Conservation (phyloP, 1,140 invertebrate genomes). For the Cryptotermes secundus region DNA sequence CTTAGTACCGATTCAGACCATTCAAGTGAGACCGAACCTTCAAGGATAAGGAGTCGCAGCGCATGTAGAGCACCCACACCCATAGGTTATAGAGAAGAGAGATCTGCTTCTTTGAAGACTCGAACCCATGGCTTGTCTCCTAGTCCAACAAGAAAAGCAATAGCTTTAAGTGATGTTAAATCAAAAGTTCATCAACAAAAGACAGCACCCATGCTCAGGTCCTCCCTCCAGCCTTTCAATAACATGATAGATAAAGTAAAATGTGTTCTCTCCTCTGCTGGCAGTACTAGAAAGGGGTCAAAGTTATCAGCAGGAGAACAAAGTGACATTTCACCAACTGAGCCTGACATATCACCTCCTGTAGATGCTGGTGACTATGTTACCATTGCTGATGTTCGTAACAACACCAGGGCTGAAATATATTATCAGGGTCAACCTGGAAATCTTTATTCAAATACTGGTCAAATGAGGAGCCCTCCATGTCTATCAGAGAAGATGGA, state of each 20-base stretch:
- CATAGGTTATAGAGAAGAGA: not conserved
- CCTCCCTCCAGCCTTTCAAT: constrained; percentile 56
- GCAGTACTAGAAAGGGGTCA: constrained; percentile 45
- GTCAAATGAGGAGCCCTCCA: not conserved
- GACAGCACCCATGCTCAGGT: constrained; percentile 41
- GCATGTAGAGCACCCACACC: not conserved
- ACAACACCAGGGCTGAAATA: not conserved
- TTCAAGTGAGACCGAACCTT: constrained; percentile 26
- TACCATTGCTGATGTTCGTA: constrained; percentile 59
- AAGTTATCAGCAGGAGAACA: constrained; percentile 25
- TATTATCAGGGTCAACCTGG: not conserved
- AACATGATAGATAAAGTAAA: constrained; percentile 64
- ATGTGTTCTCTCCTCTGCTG: constrained; percentile 56
- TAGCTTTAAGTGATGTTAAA: not conserved
- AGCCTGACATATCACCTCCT: constrained; percentile 48
- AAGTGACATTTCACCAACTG: constrained; percentile 23
- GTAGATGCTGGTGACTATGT: constrained; percentile 76
- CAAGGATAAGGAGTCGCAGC: constrained; percentile 16
- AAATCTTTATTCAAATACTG: not conserved
- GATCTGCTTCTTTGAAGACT: not conserved
- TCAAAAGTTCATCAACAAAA: not conserved
- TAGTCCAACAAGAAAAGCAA: not conserved
- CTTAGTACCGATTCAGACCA: constrained; percentile 27
- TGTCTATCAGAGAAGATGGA: constrained; percentile 57
- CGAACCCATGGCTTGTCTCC: not conserved